Conservation (phyloP, 2,888 invertebrate genomes). For the Trissolcus japonicus region DNA sequence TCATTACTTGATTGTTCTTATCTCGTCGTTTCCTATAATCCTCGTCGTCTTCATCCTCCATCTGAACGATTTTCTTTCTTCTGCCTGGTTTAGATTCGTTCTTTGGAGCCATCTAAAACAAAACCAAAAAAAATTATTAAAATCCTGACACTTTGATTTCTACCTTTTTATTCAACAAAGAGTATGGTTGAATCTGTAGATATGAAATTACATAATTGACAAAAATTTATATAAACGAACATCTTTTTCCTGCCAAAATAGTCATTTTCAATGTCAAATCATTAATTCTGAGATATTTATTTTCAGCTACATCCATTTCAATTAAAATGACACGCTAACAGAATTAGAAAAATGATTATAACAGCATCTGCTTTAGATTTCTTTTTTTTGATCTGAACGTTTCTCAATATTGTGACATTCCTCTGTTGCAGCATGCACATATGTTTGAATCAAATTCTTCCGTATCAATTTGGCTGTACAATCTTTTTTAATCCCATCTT, state of each 20-base stretch:
- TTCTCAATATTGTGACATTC: constrained; percentile 29
- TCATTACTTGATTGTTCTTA: constrained; percentile 85
- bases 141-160: too few relatives aligned
- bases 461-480: not conserved
- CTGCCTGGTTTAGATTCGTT: constrained; percentile 71
- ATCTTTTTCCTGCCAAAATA: not conserved
- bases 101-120: constrained; percentile 72
- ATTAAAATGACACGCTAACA: too few relatives aligned
- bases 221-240: not conserved
- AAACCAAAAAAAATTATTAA: too few relatives aligned
- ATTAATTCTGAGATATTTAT: too few relatives aligned
- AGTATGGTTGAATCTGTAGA: not conserved
- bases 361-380: too few relatives aligned
- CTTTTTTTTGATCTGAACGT: not conserved
- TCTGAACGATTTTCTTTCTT: constrained; percentile 74
- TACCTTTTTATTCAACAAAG: not conserved
- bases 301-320: too few relatives aligned
- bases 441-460: constrained; percentile 1
- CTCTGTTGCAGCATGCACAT: constrained; percentile 7
- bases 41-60: constrained; percentile 82
- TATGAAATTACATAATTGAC: not conserved
- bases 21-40: constrained; percentile 86
- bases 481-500: not conserved
- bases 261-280: too few relatives aligned
- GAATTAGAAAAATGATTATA: too few relatives aligned